These are phyloP conservation scores for Aporophyla lueneburgensis DNA, from an alignment of 2,888 invertebrate genomes.

Conservation along the genomic window DNA sequence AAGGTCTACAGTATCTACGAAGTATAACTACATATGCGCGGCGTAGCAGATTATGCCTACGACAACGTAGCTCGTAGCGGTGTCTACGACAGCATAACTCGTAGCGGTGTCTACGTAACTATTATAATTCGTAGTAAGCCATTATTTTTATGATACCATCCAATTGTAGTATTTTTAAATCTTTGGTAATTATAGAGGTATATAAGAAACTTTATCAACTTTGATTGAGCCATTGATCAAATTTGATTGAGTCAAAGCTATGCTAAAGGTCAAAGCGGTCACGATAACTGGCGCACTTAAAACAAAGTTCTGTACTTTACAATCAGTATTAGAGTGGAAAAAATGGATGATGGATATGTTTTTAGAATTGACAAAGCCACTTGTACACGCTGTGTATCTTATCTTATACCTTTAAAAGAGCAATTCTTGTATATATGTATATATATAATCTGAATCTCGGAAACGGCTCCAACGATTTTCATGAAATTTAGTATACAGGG, in stretches of 20 bases:
- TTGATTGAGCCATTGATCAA: not conserved
- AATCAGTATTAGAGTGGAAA: not conserved
- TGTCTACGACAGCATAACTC: constrained; percentile 10
- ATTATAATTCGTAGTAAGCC: not conserved
- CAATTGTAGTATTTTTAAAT: not conserved
- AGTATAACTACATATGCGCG: not conserved
- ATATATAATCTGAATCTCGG: too few species aligned
- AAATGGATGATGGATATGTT: not conserved
- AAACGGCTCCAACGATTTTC: too few species aligned
- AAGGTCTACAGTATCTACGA: not conserved
- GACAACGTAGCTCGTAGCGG: constrained; percentile 11
- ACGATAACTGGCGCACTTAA: not conserved
- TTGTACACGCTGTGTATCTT: not conserved
- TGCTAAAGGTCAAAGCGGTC: not conserved
- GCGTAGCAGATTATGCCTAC: constrained; percentile 7
- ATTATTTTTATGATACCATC: not conserved
- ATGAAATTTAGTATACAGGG: too few species aligned
- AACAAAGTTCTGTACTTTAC: not conserved
- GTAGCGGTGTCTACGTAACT: constrained; percentile 4
- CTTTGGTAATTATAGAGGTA: not conserved
- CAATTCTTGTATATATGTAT: too few species aligned
- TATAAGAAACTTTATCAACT: not conserved
- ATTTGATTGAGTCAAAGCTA: not conserved
- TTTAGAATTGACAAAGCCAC: not conserved
- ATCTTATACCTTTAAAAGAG: too few species aligned